Conservation (phyloP, 2,113 vertebrate species). For the Elephas maximus region DNA sequence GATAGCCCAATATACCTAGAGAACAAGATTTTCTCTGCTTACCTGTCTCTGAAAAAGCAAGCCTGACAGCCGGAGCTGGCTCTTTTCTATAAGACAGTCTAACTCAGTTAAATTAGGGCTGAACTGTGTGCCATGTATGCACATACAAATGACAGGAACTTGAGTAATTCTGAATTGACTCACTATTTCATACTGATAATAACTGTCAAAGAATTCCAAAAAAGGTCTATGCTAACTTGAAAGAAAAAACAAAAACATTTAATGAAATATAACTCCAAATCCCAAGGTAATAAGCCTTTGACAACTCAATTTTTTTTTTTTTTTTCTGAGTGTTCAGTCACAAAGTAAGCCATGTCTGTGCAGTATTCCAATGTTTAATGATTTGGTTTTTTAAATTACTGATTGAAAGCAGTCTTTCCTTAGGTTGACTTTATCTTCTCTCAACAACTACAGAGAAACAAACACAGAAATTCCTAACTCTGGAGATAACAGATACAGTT, state of each 20-base stretch:
- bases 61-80: neutral
- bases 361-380: neutral
- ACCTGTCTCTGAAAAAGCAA: neutral
- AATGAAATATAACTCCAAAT: neutral
- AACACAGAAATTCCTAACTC: constrained; percentile 18
- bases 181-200: constrained; percentile 37
- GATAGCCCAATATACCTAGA: neutral
- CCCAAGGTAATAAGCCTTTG: neutral
- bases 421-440: constrained; percentile 46
- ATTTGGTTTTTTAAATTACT: neutral
- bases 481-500: neutral
- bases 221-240: neutral
- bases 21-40: neutral
- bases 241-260: constrained; percentile 23
- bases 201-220: neutral
- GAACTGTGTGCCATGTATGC: neutral
- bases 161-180: neutral
- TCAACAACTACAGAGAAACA: neutral
- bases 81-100: neutral
- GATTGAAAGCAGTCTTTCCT: constrained; percentile 38
- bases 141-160: constrained; percentile 1
- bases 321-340: neutral
- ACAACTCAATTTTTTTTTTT: neutral
- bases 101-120: constrained; percentile 8
- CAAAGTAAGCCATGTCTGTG: neutral